Evolutionary conservation across 1,140 invertebrate species (phyloP), one percentile per base, ranked within the genome.

Genomic region (Drosophila novamexicana): DNA sequence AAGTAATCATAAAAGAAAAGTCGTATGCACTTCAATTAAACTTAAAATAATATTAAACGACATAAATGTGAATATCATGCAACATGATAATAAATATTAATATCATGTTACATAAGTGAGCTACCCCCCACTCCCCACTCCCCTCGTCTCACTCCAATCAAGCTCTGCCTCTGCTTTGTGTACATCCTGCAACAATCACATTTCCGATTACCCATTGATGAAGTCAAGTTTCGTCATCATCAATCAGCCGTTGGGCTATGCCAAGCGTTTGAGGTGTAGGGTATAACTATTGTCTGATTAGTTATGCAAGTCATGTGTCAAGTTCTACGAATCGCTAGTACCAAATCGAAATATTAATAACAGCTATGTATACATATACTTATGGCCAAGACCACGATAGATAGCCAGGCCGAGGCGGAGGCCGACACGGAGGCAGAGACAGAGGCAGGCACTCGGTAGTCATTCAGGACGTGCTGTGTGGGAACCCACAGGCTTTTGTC

Each of bases 281-380:
- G 7, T n/a, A 75, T 42, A 83, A 88, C 42, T 83, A 74, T 82
- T 64, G 61, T 77, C 62, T 64, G 66, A 89, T 89, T 84, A 73
- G 77, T 73, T 83, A 89, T 89, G 85, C 84, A 85, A 89, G 84
- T 89, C 84, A 84, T 90, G 84, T 73, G 71, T 70, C 77, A 73
- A 72, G 56, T 89, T 89, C 84, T 89, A 75, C 85, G 84, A 89
- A 90, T 89, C 85, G 84, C 79, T 81, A 71, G 66, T 79, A 89
- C 84, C 85, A 81, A 89, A 89, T 89, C 84, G 85, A 89, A 89
- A 89, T 89, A 89, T 89, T 89, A 89, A 89, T 89, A 89, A 90
- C 85, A 89, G 77, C 54, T 47, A 36, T 57, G n/a, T 40, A 39
- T 59, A 58, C 42, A 50, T 44, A 47, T 69, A 45, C 42, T 52